phyloP scores from a whole-genome alignment of 2,797 vertebrate genomes.

The Chaetophractus vellerosus region DNA sequence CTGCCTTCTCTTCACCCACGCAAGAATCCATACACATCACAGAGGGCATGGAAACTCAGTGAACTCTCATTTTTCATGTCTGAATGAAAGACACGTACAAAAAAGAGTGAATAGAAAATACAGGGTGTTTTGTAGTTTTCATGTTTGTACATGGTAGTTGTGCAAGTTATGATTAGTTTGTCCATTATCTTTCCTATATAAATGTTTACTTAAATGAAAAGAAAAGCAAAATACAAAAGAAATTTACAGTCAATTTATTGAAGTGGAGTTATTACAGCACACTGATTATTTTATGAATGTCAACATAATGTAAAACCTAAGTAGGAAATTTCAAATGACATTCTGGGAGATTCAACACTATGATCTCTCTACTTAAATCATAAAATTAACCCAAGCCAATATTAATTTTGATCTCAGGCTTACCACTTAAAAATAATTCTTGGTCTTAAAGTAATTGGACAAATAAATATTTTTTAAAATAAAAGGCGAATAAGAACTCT shows the following conservation, averaged over 20 bases:
- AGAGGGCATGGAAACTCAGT: background rate
- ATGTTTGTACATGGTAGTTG: background rate
- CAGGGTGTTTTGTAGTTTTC: background rate
- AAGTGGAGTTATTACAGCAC: background rate
- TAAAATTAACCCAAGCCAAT: background rate
- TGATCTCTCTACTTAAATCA: background rate
- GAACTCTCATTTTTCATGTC: background rate
- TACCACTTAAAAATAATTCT: background rate
- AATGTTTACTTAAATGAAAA: conserved; percentile 41
- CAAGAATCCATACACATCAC: conserved; percentile 29
- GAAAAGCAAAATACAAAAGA: conserved; percentile 59
- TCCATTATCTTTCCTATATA: background rate
- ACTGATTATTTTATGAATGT: conserved; percentile 26
- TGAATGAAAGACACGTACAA: conserved; percentile 50
- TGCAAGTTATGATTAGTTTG: background rate
- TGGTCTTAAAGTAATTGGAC: background rate
- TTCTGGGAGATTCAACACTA: background rate
- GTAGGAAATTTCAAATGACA: background rate
- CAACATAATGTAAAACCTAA: background rate
- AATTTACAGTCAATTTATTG: conserved; percentile 40
- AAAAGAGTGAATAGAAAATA: conserved; percentile 39
- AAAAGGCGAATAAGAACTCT: background rate
- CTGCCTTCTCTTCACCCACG: conserved; percentile 35
- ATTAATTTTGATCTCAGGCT: background rate
- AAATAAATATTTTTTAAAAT: conserved; percentile 37